A percentile compares a stretch with the other conserved stretches of the same genome.
Conservation (phyloP, 1,140 invertebrate species). For the Cylas formicarius region DNA sequence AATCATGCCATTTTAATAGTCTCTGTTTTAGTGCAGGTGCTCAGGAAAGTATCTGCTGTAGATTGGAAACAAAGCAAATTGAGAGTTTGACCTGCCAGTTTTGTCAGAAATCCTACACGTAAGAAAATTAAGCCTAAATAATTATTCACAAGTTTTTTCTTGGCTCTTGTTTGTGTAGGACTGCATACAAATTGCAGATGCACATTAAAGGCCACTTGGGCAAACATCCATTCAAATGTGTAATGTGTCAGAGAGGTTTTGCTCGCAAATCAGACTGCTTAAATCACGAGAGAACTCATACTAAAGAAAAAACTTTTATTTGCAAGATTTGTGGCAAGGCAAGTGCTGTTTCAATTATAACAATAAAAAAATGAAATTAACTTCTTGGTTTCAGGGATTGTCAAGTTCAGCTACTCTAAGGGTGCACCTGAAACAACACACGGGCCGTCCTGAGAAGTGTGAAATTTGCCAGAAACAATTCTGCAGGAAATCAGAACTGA, state of each 20-base stretch:
- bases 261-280: constrained; percentile 17
- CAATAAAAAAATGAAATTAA: neutral
- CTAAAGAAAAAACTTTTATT: constrained; percentile 28
- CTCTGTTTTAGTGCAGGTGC: constrained; percentile 5
- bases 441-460: constrained; percentile 32
- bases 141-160: neutral
- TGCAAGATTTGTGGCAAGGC: constrained; percentile 29
- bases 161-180: constrained; percentile 10
- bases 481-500: constrained; percentile 34
- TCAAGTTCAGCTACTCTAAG: constrained; percentile 29
- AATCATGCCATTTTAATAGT: neutral
- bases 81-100: constrained; percentile 22
- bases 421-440: constrained; percentile 35
- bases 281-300: constrained; percentile 27
- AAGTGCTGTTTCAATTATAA: neutral
- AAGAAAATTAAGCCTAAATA: neutral
- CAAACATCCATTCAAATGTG: constrained; percentile 17
- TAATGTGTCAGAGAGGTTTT: constrained; percentile 21
- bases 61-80: constrained; percentile 11
- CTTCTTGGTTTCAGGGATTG: constrained; percentile 25
- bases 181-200: constrained; percentile 21
- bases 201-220: constrained; percentile 24
- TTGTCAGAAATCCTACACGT: constrained; percentile 24
- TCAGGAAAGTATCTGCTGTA: constrained; percentile 1
- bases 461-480: constrained; percentile 33